A percentile compares a stretch with the other conserved stretches of the same genome.
Evolutionary conservation across 2,888 invertebrate species (phyloP).

Genomic region (Drosophila mettleri): DNA sequence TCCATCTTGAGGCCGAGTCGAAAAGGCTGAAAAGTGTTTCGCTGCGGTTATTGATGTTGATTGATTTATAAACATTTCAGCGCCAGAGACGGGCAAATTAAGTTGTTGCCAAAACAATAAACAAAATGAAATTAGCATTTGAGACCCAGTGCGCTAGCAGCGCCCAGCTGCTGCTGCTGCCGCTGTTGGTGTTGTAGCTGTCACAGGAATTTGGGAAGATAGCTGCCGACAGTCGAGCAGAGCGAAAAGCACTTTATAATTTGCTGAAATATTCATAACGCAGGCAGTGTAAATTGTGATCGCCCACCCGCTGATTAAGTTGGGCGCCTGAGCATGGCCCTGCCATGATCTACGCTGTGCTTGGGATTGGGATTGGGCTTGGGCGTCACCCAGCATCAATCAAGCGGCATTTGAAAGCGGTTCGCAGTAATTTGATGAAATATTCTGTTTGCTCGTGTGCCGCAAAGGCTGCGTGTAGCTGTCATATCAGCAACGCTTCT

Average conservation of each 20-base stretch:
- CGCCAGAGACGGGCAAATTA: slow-evolving; percentile 63
- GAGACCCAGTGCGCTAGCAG: slow-evolving; percentile 29
- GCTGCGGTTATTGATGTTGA: slow-evolving; percentile 71
- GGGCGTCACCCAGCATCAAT: slow-evolving; percentile 56
- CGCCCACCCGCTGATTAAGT: slow-evolving; percentile 61
- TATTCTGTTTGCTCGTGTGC: slow-evolving; percentile 54
- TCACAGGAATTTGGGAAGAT: slow-evolving; percentile 51
- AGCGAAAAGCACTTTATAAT: slow-evolving; percentile 53
- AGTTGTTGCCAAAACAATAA: slow-evolving; percentile 77
- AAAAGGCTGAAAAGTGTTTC: slow-evolving; percentile 49
- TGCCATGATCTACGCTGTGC: slow-evolving; percentile 11
- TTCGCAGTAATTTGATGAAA: slow-evolving; percentile 64
- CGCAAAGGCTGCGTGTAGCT: slow-evolving; percentile 5
- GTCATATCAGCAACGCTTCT: slow-evolving; percentile 21
- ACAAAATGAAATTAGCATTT: slow-evolving; percentile 77
- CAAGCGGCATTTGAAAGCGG: slow-evolving; percentile 55
- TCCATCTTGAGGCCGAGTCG: slow-evolving; percentile 54
- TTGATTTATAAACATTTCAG: slow-evolving; percentile 80
- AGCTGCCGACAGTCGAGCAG: slow-evolving; percentile 9
- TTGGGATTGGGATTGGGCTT: background rate
- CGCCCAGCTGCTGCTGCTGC: slow-evolving; percentile 11
- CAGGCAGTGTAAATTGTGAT: slow-evolving; percentile 40
- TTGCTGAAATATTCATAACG: slow-evolving; percentile 69
- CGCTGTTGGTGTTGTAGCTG: slow-evolving; percentile 35
- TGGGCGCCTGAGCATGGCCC: slow-evolving; percentile 4